Evolutionary conservation across 2,113 vertebrate genomes (phyloP), one percentile per base, ranked within the genome.

Genomic region (Myotis davidii): DNA sequence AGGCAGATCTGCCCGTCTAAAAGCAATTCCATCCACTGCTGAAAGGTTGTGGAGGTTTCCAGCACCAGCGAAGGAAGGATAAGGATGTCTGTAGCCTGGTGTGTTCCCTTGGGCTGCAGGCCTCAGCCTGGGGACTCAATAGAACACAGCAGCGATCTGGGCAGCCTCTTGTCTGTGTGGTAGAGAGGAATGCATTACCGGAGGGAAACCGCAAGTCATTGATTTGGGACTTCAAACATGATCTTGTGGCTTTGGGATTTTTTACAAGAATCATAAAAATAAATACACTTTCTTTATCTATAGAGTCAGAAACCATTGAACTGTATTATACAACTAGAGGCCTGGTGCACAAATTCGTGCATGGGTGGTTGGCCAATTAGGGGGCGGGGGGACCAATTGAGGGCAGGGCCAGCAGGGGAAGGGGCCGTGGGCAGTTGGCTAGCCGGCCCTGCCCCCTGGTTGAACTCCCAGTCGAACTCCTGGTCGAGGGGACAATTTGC

Each of bases 231-330:
- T 96, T 91, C 92, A 95, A 89, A 97, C 87, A 88, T 2, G 0
- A 85, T 87, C 84, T 59, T 96, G 95, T 88, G 90, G 95, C 89
- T 96, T 96, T 84, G 83, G 78, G 94, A 48, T 89, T 96, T 96
- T 84, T 87, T 93, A 64, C 17, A 90, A 97, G 87, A 93, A 97
- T 95, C 74, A 95, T 73, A 94, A 91, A 91, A 91, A 78, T 65
- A 95, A 96, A 96, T 92, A 78, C 3, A 76, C 69, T 94, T 85
- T 90, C 85, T 92, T 94, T 94, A 76, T 76, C 42, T 72, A 89
- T 29, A 74, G 64, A 94, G 93, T 45, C n/a, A 69, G 85, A 90
- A 93, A 61, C 69, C 64, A 50, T 25, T 64, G 69, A 25, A 37
- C 59, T 76, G 39, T n/a, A 92, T 61, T 61, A 27, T 11, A 61